These are phyloP conservation scores for Catocala fraxini DNA, from an alignment of 2,888 invertebrate genomes.

Conservation along the genomic window DNA sequence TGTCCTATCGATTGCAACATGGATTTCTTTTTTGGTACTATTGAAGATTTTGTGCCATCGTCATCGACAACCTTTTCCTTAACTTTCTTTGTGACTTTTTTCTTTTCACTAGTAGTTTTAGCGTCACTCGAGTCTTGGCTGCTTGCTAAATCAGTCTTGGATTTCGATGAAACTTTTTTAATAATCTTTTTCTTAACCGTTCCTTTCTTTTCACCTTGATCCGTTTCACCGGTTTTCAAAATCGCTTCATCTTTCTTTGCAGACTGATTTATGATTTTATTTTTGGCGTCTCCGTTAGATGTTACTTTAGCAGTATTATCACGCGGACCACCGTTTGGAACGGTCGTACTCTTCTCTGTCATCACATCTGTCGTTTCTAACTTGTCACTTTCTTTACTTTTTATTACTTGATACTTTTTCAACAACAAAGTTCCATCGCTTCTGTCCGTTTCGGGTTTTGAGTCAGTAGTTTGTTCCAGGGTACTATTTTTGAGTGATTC, in stretches of 20 bases:
- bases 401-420: constrained; percentile 76
- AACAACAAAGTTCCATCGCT: constrained; percentile 63
- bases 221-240: constrained; percentile 62
- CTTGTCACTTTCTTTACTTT: constrained; percentile 54
- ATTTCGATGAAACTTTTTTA: constrained; percentile 81
- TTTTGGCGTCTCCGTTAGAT: constrained; percentile 59
- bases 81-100: constrained; percentile 78
- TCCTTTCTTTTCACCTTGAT: constrained; percentile 73
- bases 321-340: constrained; percentile 59
- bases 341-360: constrained; percentile 57
- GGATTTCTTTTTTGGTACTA: constrained; percentile 88
- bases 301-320: constrained; percentile 60
- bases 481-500: constrained; percentile 53
- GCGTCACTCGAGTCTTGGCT: constrained; percentile 65
- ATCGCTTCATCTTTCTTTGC: constrained; percentile 64
- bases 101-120: constrained; percentile 73
- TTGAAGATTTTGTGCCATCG: constrained; percentile 64
- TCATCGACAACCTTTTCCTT: constrained; percentile 76
- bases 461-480: constrained; percentile 39
- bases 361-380: constrained; percentile 56
- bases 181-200: constrained; percentile 82
- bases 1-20: constrained; percentile 93
- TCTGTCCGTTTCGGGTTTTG: constrained; percentile 50
- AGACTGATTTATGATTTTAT: constrained; percentile 57
- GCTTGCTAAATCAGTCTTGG: constrained; percentile 74